These are phyloP conservation scores for Monodelphis domestica DNA, from an alignment of 2,797 vertebrate species.

Conservation along the genomic window DNA sequence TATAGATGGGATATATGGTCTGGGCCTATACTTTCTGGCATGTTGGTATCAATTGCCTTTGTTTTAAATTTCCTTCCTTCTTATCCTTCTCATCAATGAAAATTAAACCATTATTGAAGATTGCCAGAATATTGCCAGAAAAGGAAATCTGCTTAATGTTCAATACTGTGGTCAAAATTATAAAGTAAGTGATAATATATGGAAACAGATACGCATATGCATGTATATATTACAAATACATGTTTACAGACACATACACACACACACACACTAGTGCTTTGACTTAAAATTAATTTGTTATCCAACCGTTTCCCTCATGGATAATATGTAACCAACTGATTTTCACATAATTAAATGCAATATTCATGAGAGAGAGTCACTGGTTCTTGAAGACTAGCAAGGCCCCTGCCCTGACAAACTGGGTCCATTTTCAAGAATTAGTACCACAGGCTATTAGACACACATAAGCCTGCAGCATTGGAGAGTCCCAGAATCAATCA, in stretches of 20 bases:
- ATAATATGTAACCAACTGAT: constrained; percentile 9
- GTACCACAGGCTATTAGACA: background rate
- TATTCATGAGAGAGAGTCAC: constrained; percentile 28
- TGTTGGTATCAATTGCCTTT: background rate
- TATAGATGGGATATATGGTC: background rate
- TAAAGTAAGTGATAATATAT: background rate
- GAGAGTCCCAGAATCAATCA: constrained; percentile 31
- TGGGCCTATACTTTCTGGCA: background rate
- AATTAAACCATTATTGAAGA: background rate
- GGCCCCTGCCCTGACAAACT: constrained; percentile 1
- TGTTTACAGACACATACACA: too few species aligned
- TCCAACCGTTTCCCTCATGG: background rate
- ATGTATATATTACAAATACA: background rate
- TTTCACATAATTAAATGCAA: constrained; percentile 66
- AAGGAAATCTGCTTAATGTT: background rate
- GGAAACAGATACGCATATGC: background rate
- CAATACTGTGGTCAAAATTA: background rate
- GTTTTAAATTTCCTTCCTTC: background rate
- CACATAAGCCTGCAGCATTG: too few species aligned
- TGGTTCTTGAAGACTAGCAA: constrained; percentile 8
- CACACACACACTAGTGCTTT: background rate
- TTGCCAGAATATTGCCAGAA: background rate
- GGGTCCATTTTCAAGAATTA: constrained; percentile 61
- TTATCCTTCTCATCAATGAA: background rate
- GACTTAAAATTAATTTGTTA: background rate